Conservation (phyloP, 2,888 invertebrate genomes). For the Synergus japonicus region DNA sequence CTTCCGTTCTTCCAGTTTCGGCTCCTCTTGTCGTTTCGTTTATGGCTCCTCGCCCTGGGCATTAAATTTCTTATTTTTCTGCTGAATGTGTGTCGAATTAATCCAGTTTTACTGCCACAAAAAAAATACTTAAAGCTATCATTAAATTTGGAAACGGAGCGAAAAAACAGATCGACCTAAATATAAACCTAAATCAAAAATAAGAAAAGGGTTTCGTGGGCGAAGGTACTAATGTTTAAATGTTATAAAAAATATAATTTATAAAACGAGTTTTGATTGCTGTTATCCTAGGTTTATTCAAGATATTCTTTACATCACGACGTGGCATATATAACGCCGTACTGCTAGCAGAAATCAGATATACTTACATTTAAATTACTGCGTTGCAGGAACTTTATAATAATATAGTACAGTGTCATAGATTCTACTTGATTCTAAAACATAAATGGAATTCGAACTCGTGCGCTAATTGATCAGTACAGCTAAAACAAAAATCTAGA, state of each 20-base stretch:
- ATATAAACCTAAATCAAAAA: background rate
- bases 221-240: background rate
- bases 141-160: background rate
- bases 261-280: background rate
- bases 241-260: background rate
- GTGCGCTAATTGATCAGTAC: background rate
- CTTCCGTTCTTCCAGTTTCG: slow-evolving; percentile 12
- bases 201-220: background rate
- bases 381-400: background rate
- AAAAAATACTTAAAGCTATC: background rate
- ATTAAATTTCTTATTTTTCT: slow-evolving; percentile 1
- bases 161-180: background rate
- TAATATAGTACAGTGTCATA: slow-evolving; percentile 27
- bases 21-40: background rate
- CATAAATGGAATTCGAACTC: slow-evolving; percentile 11
- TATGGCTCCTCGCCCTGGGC: background rate
- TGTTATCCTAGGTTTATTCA: slow-evolving; percentile 31
- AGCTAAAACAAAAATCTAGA: background rate
- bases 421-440: slow-evolving; percentile 20
- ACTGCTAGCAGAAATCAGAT: slow-evolving; percentile 4
- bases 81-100: slow-evolving; percentile 5
- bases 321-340: slow-evolving; percentile 7
- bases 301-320: slow-evolving; percentile 27
- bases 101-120: background rate
- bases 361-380: slow-evolving; percentile 17